Conservation (phyloP, 2,888 invertebrate species). For the Heteropelma amictum region DNA sequence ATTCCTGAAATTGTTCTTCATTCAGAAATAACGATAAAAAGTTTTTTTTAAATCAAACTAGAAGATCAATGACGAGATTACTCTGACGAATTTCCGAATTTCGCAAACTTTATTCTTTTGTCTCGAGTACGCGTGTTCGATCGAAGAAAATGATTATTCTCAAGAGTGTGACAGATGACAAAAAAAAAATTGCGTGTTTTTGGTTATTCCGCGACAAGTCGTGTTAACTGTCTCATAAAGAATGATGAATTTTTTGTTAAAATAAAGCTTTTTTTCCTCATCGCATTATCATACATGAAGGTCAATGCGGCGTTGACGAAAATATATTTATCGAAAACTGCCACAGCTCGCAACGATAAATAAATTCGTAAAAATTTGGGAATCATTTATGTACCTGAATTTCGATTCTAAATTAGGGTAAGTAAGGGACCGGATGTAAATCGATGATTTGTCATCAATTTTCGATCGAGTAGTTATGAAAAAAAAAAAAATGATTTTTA, state of each 20-base stretch:
- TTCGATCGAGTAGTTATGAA: neutral
- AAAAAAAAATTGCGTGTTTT: slow-evolving; percentile 46
- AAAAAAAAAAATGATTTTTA: neutral
- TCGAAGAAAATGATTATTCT: slow-evolving; percentile 32
- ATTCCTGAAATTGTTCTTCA: too few species aligned
- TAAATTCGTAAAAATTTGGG: slow-evolving; percentile 54
- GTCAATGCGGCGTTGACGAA: neutral
- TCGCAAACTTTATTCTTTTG: slow-evolving; percentile 42
- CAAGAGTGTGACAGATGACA: slow-evolving; percentile 43
- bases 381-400: slow-evolving; percentile 63
- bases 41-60: too few species aligned
- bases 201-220: slow-evolving; percentile 19
- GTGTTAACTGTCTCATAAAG: slow-evolving; percentile 32
- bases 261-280: slow-evolving; percentile 22
- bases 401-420: slow-evolving; percentile 57
- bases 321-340: neutral
- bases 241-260: slow-evolving; percentile 36
- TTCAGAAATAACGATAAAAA: too few species aligned
- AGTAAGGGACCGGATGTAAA: neutral
- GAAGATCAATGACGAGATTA: too few species aligned
- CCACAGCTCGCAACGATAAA: neutral
- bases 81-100: neutral
- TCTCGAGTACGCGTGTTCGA: neutral
- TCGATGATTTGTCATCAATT: neutral
- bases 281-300: slow-evolving; percentile 25